Base-by-base conservation (phyloP, 2,888 invertebrate species). In the Philopedon plagiatum region DNA sequence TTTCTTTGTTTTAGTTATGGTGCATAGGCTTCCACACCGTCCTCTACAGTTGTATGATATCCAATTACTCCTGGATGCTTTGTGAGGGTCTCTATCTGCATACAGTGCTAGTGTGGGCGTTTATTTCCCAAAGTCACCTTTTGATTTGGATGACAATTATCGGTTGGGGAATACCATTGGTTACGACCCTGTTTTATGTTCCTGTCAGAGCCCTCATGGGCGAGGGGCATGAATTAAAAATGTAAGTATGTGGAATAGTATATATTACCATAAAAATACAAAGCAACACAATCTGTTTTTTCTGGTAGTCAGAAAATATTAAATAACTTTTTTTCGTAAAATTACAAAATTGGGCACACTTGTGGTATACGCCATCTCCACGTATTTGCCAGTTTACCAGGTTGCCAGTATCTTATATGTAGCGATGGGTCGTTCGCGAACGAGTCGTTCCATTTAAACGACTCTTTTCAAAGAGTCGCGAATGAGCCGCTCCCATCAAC, bases 31-130 rank as follows among this genome's bases (percentile, higher is more conserved):
- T 97, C 56, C 94, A 96, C 87, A 91, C 94, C 29, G 84, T 93
- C 56, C 90, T 95, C 60, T 95, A 96, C 86, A 96, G 95, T 86
- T 95, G 95, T 81, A 89, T 97, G 77, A 89, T 97, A 72, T 94
- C 95, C 80, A 97, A 95, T 87, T 98, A 97, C 87, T 93, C 95
- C 78, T 98, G 98, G 98, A 98, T 97, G 97, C 89, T 98, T 81
- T 96, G 96, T 87, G 97, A 97, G 86, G 97, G 97, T 0, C 90
- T 97, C 76, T 97, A 97, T 86, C 89, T 98, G 76, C 97, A 97
- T 87, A 97, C 97, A 0, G 91, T 98, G 77, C 91, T 98, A 0
- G 96, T 97, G 18, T 91, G 93, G 76, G 94, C 97, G 3, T 97
- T 98, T 86, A 93, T 96, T 76, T 93, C 94, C 18, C 97, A 97